Base-by-base conservation (phyloP, 92 coral and sea anemone genomes). In the Heliopora coerulea region DNA sequence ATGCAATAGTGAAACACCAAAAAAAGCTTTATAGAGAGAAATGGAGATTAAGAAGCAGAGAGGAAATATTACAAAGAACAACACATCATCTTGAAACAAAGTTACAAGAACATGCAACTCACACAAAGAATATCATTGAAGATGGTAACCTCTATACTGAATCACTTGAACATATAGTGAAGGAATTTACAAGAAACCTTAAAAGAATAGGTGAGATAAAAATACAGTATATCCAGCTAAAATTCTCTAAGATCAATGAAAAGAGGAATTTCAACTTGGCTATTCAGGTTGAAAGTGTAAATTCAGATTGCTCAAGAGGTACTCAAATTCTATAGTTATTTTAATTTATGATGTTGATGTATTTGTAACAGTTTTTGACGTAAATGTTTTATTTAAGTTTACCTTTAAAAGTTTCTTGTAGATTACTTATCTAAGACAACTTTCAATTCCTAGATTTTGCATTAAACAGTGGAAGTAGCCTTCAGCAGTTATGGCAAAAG, bases 191-290 rank as follows among this genome's bases (percentile, higher is more conserved):
- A 67, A 67, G 20, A 30, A 27, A 44, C 29, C 54, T 44, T n/a
- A 67, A 27, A 28, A 49, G 33, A 15, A 24, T 67, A 23, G 74
- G 74, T 67, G 21, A 67, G 41, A 14, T 0, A 63, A n/a, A n/a
- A n/a, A n/a, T n/a, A n/a, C n/a, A n/a, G n/a, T n/a, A n/a, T n/a
- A n/a, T n/a, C n/a, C n/a, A n/a, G n/a, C n/a, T n/a, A n/a, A n/a
- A n/a, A n/a, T n/a, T n/a, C n/a, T n/a, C n/a, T n/a, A n/a, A n/a
- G n/a, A 24, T 27, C 5, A 37, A 37, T 37, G 12, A 37, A 5
- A 12, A 37, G 12, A 37, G 42, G 42, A 4, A 5, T 37, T 37
- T 4, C 12, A 5, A 37, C 42, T 37, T 37, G 12, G 5, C 6
- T 37, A 37, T 37, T n/a, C n/a, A n/a, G n/a, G n/a, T n/a, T n/a